Evolutionary conservation across 2,888 invertebrate species (phyloP).

Genomic region (Agrypnus murinus): DNA sequence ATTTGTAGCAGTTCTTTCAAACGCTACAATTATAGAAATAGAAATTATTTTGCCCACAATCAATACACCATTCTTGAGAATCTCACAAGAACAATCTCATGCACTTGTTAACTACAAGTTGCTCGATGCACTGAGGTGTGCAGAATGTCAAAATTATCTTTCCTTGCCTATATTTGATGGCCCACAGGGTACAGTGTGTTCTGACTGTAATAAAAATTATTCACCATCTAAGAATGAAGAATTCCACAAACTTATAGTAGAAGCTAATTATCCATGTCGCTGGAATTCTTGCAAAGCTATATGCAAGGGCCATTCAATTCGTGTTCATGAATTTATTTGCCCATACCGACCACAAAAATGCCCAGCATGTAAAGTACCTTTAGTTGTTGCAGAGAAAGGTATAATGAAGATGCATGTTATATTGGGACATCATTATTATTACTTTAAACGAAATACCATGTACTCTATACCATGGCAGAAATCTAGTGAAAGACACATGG

Average conservation of each 20-base stretch:
- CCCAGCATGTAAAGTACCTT: neutral
- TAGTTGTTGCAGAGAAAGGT: neutral
- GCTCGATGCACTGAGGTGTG: neutral
- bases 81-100: too few species aligned
- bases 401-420: neutral
- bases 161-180: neutral
- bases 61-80: neutral
- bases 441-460: neutral
- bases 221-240: neutral
- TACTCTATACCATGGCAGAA: neutral
- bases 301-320: neutral
- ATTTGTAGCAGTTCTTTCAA: neutral
- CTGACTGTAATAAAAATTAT: neutral
- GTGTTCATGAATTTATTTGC: neutral
- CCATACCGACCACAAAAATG: neutral
- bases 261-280: neutral
- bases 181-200: neutral
- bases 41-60: neutral
- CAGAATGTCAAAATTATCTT: slow-evolving; percentile 5
- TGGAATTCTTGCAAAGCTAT: neutral
- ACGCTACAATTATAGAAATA: neutral
- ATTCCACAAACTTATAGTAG: neutral
- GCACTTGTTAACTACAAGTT: neutral
- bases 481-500: neutral
- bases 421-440: neutral